Evolutionary conservation across 2,113 vertebrate genomes (phyloP).

Genomic region (Onychostoma macrolepis): DNA sequence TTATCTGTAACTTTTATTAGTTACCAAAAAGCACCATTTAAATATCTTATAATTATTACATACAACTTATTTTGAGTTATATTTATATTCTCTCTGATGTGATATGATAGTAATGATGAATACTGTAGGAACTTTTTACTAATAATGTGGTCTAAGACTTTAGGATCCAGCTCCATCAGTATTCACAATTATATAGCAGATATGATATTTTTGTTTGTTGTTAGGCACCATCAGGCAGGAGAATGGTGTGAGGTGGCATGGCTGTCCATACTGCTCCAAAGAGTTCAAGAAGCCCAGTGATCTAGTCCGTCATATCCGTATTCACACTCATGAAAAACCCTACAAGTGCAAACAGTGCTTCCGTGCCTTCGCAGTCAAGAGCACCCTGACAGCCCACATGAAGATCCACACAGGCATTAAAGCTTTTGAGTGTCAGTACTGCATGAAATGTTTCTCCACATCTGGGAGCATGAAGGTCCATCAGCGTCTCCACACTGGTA

Average conservation of each 20-base stretch:
- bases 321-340: conserved; percentile 98
- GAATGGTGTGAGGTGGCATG: conserved; percentile 94
- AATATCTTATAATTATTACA: too few relatives aligned
- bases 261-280: conserved; percentile 95
- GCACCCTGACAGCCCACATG: conserved; percentile 96
- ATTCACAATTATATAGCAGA: not conserved
- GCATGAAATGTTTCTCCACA: conserved; percentile 97
- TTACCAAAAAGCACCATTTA: too few relatives aligned
- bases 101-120: too few relatives aligned
- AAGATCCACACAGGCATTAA: conserved; percentile 98
- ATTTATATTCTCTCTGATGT: too few relatives aligned
- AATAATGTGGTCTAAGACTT: not conserved
- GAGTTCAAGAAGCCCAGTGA: conserved; percentile 99
- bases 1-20: too few relatives aligned
- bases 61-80: too few relatives aligned
- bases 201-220: not conserved
- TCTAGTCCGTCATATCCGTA: conserved; percentile 95
- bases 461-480: conserved; percentile 99
- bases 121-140: not conserved
- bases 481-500: conserved; percentile 97
- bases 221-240: conserved; percentile 93
- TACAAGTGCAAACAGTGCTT: conserved; percentile 99
- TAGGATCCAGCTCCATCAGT: not conserved
- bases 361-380: conserved; percentile 96
- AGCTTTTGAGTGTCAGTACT: conserved; percentile 95